phyloP scores from a whole-genome alignment of 2,113 vertebrate genomes.

The Gopherus evgoodei region DNA sequence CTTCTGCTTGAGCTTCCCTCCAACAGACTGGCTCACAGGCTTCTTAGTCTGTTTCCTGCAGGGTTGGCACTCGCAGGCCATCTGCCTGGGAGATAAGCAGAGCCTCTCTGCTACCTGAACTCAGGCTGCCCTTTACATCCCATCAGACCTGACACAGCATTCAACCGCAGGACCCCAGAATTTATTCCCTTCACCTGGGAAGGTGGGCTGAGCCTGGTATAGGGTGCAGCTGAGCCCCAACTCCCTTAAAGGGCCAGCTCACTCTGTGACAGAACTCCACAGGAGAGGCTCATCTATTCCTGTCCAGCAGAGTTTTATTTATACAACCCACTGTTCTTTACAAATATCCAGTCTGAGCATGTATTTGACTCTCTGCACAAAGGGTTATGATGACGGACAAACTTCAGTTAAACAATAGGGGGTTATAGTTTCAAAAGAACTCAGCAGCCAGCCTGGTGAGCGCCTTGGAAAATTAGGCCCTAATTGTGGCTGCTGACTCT shows the following conservation, averaged over 20 bases:
- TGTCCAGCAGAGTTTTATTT: neutral
- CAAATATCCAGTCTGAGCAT: neutral
- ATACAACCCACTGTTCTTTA: neutral
- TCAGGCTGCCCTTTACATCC: neutral
- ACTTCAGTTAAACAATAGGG: neutral
- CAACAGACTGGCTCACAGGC: neutral
- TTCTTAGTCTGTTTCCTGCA: neutral
- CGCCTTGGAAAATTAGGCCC: neutral
- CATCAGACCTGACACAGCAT: neutral
- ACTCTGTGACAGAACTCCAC: neutral
- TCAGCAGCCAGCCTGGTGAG: neutral
- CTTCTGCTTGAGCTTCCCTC: neutral
- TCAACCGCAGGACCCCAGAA: neutral
- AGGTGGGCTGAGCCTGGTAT: neutral
- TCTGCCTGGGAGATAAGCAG: slow-evolving; percentile 15
- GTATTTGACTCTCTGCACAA: neutral
- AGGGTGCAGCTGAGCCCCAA: neutral
- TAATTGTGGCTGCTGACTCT: neutral
- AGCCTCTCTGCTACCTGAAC: fast-evolving
- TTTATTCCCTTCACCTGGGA: neutral
- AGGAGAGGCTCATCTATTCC: neutral
- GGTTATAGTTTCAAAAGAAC: neutral
- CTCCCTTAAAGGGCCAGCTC: neutral
- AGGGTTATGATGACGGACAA: neutral
- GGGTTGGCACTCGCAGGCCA: neutral